Evolutionary conservation across 2,797 vertebrate species (phyloP), one percentile per base, ranked within the genome.

Genomic region (Ptychadena robeensis): DNA sequence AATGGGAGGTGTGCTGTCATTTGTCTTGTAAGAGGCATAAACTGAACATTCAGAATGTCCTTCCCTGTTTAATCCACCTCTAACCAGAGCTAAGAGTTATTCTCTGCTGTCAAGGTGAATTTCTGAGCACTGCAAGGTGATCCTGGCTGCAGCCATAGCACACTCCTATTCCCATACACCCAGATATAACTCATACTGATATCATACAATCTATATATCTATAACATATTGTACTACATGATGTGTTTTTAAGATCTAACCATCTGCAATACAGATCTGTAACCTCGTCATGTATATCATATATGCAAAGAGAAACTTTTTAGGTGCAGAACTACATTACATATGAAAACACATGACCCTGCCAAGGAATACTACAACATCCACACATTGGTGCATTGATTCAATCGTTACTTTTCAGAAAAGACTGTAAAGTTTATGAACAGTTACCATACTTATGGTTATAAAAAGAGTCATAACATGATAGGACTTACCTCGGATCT

Each of bases 401-500:
- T 4, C 9, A 6, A 10, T 38, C 1, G 37, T 53, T 18, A 22
- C 18, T 22, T 5, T 22, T 53, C 15, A 53, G 44, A n/a, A 53
- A 48, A 12, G 14, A 18, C 4, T 18, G 3, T 15, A 5, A 4
- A 12, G 40, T 48, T 48, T 4, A 12, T 4, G 4, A 15, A 18
- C 14, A 48, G 40, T 48, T 18, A 48, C 40, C 9, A 38, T 1
- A 38, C 6, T 9, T 10, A 44, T 44, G 14, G 18, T 0, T 34
- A 35, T 22, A 25, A 67, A 53, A 53, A 15, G 18, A 2, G 48
- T n/a, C 10, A 57, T 57, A 22, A 67, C 64, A 34, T 12, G 14
- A 11, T 3, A 48, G 31, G 9, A 31, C 92, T 91, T 91, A 99
- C 98, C 97, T 99, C 97, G 53, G 98, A 95, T 92, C 98, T 93